Evolutionary conservation across 2,797 vertebrate species (phyloP).

Genomic region (Anolis apletophallus): DNA sequence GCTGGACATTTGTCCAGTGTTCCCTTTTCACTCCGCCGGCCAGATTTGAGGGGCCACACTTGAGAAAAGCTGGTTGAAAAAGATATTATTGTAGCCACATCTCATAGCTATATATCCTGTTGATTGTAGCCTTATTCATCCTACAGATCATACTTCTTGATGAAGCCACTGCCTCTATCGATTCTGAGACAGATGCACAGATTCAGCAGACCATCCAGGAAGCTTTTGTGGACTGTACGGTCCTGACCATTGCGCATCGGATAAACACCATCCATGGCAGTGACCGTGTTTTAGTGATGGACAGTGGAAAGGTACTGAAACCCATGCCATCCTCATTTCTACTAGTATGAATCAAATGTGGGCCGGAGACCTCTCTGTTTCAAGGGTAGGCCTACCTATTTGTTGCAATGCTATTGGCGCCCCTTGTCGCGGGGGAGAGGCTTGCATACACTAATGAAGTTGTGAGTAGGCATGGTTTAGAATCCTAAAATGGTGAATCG

Average conservation of each 20-base stretch:
- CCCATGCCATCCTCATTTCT: neutral
- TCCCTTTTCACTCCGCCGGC: no score
- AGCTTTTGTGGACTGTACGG: conserved; percentile 80
- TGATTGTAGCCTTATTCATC: neutral
- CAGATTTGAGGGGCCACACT: no score
- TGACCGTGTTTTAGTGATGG: conserved; percentile 87
- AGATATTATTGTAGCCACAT: no score
- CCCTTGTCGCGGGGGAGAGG: no score
- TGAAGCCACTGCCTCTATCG: conserved; percentile 88
- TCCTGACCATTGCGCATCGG: conserved; percentile 87
- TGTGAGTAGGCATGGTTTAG: no score
- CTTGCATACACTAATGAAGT: no score
- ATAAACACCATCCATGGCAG: conserved; percentile 84
- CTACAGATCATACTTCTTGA: conserved; percentile 87
- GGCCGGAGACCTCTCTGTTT: neutral
- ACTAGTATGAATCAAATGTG: no score
- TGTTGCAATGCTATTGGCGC: no score
- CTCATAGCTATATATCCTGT: neutral
- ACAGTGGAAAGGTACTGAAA: conserved; percentile 81
- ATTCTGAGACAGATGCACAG: conserved; percentile 85
- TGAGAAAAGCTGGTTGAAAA: neutral
- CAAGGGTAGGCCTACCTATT: no score
- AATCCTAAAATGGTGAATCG: no score
- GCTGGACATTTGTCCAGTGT: no score
- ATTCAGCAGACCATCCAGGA: conserved; percentile 86